These are phyloP conservation scores for Actinostola sp. DNA, from an alignment of 92 coral and sea anemone genomes.

Conservation along the genomic window DNA sequence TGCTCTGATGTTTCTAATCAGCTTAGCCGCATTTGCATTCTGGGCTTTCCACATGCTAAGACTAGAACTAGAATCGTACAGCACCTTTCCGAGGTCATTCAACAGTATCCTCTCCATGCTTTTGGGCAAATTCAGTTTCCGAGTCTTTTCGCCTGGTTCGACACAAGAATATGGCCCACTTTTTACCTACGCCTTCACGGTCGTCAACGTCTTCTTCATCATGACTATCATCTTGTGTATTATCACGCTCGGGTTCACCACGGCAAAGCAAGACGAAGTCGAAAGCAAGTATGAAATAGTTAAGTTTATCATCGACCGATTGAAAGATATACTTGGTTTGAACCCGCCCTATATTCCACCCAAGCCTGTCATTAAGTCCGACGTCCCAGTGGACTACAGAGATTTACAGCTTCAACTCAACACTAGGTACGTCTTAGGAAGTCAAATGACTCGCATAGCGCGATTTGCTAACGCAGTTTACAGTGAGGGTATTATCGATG, in stretches of 20 bases:
- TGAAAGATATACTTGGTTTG: slow-evolving; percentile 52
- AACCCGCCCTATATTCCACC: slow-evolving; percentile 73
- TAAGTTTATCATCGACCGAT: slow-evolving; percentile 27
- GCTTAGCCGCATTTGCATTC: slow-evolving; percentile 43
- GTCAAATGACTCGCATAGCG: slow-evolving; percentile 43
- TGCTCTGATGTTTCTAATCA: slow-evolving; percentile 44
- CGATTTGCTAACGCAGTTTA: slow-evolving; percentile 47
- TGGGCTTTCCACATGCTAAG: slow-evolving; percentile 60
- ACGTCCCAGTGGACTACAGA: slow-evolving; percentile 38
- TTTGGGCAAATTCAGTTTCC: slow-evolving; percentile 53
- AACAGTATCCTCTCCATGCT: slow-evolving; percentile 53
- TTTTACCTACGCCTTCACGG: slow-evolving; percentile 60
- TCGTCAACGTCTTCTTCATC: slow-evolving; percentile 50
- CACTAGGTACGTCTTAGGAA: slow-evolving; percentile 49
- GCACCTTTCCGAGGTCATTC: slow-evolving; percentile 46
- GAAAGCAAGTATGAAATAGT: slow-evolving; percentile 63
- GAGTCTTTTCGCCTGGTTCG: slow-evolving; percentile 52
- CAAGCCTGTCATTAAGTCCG: slow-evolving; percentile 47
- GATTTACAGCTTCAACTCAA: slow-evolving; percentile 50
- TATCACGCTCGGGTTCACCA: slow-evolving; percentile 54
- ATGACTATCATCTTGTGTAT: slow-evolving; percentile 62
- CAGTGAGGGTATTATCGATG: slow-evolving; percentile 56
- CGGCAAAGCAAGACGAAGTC: slow-evolving; percentile 53
- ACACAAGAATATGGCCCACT: slow-evolving; percentile 47
- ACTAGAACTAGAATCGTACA: slow-evolving; percentile 40